Percentiles rank a stretch among this genome's conserved stretches.
These are phyloP conservation scores for Luehdorfia chinensis DNA, from an alignment of 1,140 invertebrate species.

Conservation along the genomic window DNA sequence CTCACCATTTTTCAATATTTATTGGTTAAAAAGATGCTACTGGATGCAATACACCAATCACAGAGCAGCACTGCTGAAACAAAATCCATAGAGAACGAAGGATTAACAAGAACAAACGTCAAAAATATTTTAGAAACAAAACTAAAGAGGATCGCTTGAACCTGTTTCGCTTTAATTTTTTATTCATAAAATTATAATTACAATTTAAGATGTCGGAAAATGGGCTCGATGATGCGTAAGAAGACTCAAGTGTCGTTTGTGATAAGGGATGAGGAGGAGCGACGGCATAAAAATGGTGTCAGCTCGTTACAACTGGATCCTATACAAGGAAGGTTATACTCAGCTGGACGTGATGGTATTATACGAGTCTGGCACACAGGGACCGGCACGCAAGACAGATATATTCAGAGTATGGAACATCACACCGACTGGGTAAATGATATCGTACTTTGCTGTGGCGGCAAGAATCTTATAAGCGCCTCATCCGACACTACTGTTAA, in stretches of 20 bases:
- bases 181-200: constrained; percentile 26
- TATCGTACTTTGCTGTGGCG: constrained; percentile 97
- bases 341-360: constrained; percentile 98
- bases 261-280: constrained; percentile 97
- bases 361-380: constrained; percentile 96
- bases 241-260: constrained; percentile 95
- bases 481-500: constrained; percentile 99
- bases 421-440: constrained; percentile 99
- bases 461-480: constrained; percentile 98
- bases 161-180: constrained; percentile 9
- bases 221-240: constrained; percentile 73
- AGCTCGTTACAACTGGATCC: constrained; percentile 97
- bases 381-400: constrained; percentile 82
- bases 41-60: background rate
- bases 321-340: constrained; percentile 92
- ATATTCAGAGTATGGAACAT: constrained; percentile 97
- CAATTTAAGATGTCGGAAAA: constrained; percentile 70
- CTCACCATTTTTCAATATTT: too few species aligned
- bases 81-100: constrained; percentile 2
- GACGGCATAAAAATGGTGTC: constrained; percentile 95
- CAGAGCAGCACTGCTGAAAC: background rate
- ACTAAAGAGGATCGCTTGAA: constrained; percentile 2
- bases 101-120: constrained; percentile 4
- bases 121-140: constrained; percentile 15
- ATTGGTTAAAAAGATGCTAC: too few species aligned